Evolutionary conservation across 2,113 vertebrate genomes (phyloP).

Genomic region (Pimephales promelas): DNA sequence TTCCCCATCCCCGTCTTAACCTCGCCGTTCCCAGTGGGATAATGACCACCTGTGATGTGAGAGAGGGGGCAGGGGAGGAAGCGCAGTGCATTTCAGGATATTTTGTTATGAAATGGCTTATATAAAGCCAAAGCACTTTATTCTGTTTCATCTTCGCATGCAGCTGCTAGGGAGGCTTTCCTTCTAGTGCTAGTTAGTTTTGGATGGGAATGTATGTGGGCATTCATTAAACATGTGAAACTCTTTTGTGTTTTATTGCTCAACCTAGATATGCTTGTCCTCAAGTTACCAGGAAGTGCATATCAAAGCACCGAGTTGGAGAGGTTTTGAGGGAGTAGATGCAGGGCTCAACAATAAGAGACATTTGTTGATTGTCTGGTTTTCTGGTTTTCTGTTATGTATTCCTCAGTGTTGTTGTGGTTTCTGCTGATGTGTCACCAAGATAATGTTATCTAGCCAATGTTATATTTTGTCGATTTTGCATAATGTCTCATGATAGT

Average conservation of each 20-base stretch:
- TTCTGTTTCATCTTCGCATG: slow-evolving; percentile 49
- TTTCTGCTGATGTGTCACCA: not conserved
- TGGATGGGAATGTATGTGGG: slow-evolving; percentile 34
- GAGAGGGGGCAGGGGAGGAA: slow-evolving; percentile 7
- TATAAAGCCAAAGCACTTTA: slow-evolving; percentile 36
- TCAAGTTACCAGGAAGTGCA: slow-evolving; percentile 11
- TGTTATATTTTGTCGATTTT: not conserved
- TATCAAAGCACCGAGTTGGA: not conserved
- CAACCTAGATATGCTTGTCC: slow-evolving; percentile 47
- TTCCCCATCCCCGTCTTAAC: slow-evolving; percentile 2
- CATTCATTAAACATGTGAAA: slow-evolving; percentile 47
- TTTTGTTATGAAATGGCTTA: slow-evolving; percentile 49
- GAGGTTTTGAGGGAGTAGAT: not conserved
- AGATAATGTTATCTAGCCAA: not conserved
- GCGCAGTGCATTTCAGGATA: slow-evolving; percentile 34
- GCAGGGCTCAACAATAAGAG: not conserved
- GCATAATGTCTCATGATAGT: not conserved
- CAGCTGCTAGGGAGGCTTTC: slow-evolving; percentile 46
- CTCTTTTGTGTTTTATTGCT: slow-evolving; percentile 26
- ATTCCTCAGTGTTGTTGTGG: not conserved
- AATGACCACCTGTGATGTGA: slow-evolving; percentile 55
- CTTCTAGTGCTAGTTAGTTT: slow-evolving; percentile 30
- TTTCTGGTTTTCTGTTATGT: not conserved
- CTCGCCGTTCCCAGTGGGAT: slow-evolving; percentile 33
- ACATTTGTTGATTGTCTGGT: not conserved